A percentile compares a stretch with the other conserved stretches of the same genome.
These are phyloP conservation scores for Apantesis nais DNA, from an alignment of 2,888 invertebrate species.

Conservation along the genomic window DNA sequence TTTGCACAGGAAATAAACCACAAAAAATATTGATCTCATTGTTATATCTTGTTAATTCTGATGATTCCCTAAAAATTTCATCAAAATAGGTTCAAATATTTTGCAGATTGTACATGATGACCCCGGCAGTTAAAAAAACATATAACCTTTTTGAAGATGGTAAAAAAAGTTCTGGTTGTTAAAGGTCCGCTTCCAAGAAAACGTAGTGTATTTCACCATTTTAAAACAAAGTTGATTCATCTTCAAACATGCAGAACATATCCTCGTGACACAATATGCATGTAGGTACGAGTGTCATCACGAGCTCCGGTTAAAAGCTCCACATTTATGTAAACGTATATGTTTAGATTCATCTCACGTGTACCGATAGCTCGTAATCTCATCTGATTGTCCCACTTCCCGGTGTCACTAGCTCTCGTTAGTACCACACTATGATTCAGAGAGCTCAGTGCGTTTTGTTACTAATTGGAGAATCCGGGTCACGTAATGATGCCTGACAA, in stretches of 20 bases:
- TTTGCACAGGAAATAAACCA: no score
- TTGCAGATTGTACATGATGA: no score
- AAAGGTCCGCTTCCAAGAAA: no score
- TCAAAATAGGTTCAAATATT: no score
- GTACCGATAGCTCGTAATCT: slow-evolving; percentile 30
- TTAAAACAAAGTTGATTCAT: slow-evolving; percentile 24
- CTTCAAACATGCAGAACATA: slow-evolving; percentile 35
- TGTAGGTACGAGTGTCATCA: slow-evolving; percentile 30
- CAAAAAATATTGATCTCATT: no score
- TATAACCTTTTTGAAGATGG: no score
- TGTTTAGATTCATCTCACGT: slow-evolving; percentile 36
- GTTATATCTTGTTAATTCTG: no score
- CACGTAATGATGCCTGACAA: no score
- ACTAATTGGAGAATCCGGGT: not conserved
- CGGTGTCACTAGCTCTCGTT: not conserved
- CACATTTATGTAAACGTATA: slow-evolving; percentile 36
- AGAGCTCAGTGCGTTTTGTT: not conserved
- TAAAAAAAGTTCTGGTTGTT: no score
- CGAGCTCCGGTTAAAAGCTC: slow-evolving; percentile 28
- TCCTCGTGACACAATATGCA: slow-evolving; percentile 40
- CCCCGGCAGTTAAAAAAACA: no score
- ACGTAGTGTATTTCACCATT: slow-evolving; percentile 7
- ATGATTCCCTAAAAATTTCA: no score
- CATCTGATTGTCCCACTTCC: slow-evolving; percentile 23
- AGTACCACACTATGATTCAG: no score